Evolutionary conservation across 2,888 invertebrate genomes (phyloP), one percentile per base, ranked within the genome.

Genomic region (Acanthosepion lycidas): DNA sequence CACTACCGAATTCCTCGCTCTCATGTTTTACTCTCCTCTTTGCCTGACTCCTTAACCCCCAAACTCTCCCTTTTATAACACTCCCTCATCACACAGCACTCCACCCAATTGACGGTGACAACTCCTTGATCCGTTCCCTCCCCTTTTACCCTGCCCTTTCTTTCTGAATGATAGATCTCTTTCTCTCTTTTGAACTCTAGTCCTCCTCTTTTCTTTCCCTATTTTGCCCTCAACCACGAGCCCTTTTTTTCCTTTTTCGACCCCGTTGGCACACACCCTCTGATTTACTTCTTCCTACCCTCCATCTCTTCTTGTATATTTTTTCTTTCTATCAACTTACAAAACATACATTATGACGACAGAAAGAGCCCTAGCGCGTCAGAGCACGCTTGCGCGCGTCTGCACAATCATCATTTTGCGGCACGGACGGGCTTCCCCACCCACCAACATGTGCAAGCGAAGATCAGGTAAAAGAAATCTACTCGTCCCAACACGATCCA

Each of bases 81-180:
- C 78, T 78, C n/a, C 78, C 78, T 78, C 78, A 33, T 78, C 78
- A n/a, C 78, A n/a, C 78, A n/a, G 78, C n/a, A 9, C 78, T 78
- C n/a, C n/a, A 78, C n/a, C n/a, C 78, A 78, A n/a, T 78, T 78
- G 78, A 78, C 78, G 78, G 78, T 78, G 78, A 78, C 78, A 78
- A 78, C 78, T 33, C 78, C 78, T 78, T 78, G 78, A 78, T 78
- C 78, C 78, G n/a, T 18, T 9, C 78, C n/a, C n/a, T 78, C 78
- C n/a, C 78, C 78, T 78, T 78, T 78, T 78, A 78, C 78, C 15
- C 78, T 78, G 78, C 78, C 78, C n/a, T 78, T 78, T 78, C 78
- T 78, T 59, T 59, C 59, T 59, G 23, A 59, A 23, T 23, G 59
- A 20, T 59, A 23, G n/a, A 78, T 78, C 78, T 78, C 18, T 78